These are phyloP conservation scores for Zingel zingel DNA, from an alignment of 2,113 vertebrate genomes.

Conservation along the genomic window DNA sequence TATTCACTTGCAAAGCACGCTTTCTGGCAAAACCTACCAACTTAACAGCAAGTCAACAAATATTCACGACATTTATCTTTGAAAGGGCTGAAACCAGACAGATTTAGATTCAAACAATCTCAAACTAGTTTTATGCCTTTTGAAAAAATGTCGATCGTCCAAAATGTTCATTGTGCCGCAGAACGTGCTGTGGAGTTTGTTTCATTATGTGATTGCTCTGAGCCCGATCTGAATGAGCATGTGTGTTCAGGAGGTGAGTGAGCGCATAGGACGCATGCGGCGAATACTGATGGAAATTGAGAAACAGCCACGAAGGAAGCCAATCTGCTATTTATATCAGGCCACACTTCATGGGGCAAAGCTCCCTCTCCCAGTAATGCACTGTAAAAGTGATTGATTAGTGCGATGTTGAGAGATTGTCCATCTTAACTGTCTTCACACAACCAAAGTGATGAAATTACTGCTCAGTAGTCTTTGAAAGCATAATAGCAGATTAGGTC, in stretches of 20 bases:
- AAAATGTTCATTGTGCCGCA: slow-evolving; percentile 1
- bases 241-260: slow-evolving; percentile 65
- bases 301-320: slow-evolving; percentile 69
- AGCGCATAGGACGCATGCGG: slow-evolving; percentile 56
- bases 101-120: slow-evolving; percentile 21
- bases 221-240: slow-evolving; percentile 59
- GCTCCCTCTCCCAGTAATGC: slow-evolving; percentile 77
- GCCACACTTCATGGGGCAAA: slow-evolving; percentile 62
- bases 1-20: background rate
- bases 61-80: slow-evolving; percentile 14
- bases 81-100: background rate
- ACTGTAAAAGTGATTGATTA: slow-evolving; percentile 84
- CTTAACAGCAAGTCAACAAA: background rate
- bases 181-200: slow-evolving; percentile 2
- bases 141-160: background rate
- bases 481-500: slow-evolving; percentile 77
- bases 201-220: slow-evolving; percentile 39
- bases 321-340: slow-evolving; percentile 81
- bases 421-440: slow-evolving; percentile 70
- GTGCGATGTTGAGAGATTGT: slow-evolving; percentile 76
- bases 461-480: slow-evolving; percentile 72
- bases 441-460: slow-evolving; percentile 78
- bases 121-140: slow-evolving; percentile 27
- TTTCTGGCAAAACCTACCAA: background rate
- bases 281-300: slow-evolving; percentile 75